Conservation (phyloP, 2,113 vertebrate genomes). For the Siphamia tubifer region DNA sequence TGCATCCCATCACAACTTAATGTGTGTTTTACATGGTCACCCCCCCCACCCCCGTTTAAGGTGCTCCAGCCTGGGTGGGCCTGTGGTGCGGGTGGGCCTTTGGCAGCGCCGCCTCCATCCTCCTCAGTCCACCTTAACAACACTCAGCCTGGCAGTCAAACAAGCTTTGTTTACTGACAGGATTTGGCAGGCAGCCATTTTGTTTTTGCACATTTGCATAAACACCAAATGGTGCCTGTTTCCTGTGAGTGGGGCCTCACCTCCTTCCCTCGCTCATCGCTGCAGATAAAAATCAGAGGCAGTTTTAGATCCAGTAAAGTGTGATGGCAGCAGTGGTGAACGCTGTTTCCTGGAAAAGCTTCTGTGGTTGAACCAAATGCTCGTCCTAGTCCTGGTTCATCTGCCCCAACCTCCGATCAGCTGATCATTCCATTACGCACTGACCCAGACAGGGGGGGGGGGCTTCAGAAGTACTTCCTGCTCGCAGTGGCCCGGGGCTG, state of each 20-base stretch:
- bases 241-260: conserved; percentile 47
- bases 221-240: conserved; percentile 77
- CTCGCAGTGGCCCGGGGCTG: conserved; percentile 56
- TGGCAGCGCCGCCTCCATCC: conserved; percentile 28
- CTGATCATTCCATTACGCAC: conserved; percentile 76
- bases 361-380: conserved; percentile 72
- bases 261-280: conserved; percentile 50
- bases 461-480: conserved; percentile 62
- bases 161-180: conserved; percentile 78
- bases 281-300: conserved; percentile 61
- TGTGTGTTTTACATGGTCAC: conserved; percentile 53
- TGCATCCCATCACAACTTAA: conserved; percentile 54
- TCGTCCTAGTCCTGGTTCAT: conserved; percentile 69
- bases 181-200: conserved; percentile 80
- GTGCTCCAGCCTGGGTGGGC: conserved; percentile 23
- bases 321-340: conserved; percentile 25
- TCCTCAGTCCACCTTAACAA: conserved; percentile 64
- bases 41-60: conserved; percentile 50
- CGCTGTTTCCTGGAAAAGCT: conserved; percentile 48
- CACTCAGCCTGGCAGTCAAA: conserved; percentile 60
- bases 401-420: conserved; percentile 68
- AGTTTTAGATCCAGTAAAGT: conserved; percentile 58
- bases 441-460: conserved; percentile 62
- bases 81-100: background rate
- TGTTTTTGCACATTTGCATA: conserved; percentile 78